These are phyloP conservation scores for Ptychochromis oligacanthus DNA, from an alignment of 2,113 vertebrate species.

Conservation along the genomic window DNA sequence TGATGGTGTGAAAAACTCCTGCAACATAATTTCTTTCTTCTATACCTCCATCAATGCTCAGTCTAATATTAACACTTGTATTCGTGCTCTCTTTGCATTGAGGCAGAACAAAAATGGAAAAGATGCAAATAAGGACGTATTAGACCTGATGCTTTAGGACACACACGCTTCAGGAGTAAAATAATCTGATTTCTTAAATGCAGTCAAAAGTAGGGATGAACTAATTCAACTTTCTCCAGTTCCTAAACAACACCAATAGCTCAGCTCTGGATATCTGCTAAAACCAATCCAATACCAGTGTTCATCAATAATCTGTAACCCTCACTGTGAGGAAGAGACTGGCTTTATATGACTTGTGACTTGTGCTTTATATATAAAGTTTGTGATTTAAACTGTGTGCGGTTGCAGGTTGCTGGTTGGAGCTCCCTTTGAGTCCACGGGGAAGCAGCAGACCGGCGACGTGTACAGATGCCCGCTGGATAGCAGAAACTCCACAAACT, in stretches of 20 bases:
- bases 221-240: no score
- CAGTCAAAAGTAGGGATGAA: no score
- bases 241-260: no score
- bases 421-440: constrained; percentile 88
- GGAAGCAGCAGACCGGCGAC: constrained; percentile 89
- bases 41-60: not conserved
- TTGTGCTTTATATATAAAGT: not conserved
- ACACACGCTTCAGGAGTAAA: not conserved
- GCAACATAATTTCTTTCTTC: not conserved
- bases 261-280: no score
- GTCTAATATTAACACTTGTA: not conserved
- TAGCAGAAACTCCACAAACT: constrained; percentile 77
- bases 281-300: no score
- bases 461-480: constrained; percentile 89
- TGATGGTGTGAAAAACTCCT: not conserved
- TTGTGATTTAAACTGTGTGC: not conserved
- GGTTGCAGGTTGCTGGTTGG: constrained; percentile 89
- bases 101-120: not conserved
- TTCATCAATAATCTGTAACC: not conserved
- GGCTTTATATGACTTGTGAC: not conserved
- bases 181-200: not conserved
- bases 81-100: not conserved
- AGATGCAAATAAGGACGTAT: no score
- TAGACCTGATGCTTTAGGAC: not conserved
- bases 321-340: not conserved